Conservation (phyloP, 2,888 invertebrate genomes). For the Resseliella maxima region DNA sequence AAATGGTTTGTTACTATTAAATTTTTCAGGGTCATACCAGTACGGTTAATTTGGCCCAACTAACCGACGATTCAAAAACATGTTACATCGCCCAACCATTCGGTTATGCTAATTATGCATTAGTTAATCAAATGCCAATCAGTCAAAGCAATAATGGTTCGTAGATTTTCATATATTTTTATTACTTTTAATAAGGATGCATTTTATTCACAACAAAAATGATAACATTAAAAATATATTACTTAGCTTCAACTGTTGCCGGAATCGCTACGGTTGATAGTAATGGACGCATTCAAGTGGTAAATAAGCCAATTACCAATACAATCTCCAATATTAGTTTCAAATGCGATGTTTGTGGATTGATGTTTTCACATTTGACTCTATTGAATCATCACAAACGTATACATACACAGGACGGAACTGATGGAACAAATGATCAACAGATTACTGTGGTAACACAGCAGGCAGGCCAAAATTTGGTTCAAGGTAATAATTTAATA, state of each 20-base stretch:
- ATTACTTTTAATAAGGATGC: neutral
- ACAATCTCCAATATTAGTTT: constrained; percentile 85
- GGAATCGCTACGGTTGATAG: constrained; percentile 67
- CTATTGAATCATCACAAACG: constrained; percentile 88
- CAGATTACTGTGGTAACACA: constrained; percentile 71
- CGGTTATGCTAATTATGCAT: constrained; percentile 81
- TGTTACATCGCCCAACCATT: constrained; percentile 82
- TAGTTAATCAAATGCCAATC: constrained; percentile 87
- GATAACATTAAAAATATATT: neutral
- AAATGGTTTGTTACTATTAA: constrained; percentile 61
- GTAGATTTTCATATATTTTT: neutral
- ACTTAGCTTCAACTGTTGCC: constrained; percentile 61
- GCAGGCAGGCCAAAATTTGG: constrained; percentile 60
- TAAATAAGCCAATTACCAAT: constrained; percentile 69
- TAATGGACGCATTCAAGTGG: constrained; percentile 67
- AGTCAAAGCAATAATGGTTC: constrained; percentile 70
- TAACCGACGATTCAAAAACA: constrained; percentile 75
- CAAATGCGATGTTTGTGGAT: constrained; percentile 88
- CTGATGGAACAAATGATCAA: constrained; percentile 67
- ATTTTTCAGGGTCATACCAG: constrained; percentile 67
- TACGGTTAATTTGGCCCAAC: constrained; percentile 78
- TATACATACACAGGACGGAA: constrained; percentile 75
- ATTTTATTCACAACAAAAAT: neutral
- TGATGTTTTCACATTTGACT: constrained; percentile 85
- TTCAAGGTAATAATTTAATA: constrained; percentile 64